Conservation (phyloP, 2,888 invertebrate species). For the Teinopalpus imperialis region DNA sequence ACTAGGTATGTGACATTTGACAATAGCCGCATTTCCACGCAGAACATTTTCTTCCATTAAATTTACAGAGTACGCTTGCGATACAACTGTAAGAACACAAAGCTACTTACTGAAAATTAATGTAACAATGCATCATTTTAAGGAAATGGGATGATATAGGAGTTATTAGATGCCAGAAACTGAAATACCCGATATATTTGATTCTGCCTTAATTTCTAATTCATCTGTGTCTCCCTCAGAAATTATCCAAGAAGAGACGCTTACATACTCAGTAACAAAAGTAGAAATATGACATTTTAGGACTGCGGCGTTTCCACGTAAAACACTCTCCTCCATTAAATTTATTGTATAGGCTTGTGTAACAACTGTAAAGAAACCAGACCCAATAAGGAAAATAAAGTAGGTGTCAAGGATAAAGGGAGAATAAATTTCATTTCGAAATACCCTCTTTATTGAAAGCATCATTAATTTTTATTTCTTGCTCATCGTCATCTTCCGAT, state of each 20-base stretch:
- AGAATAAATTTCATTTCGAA: slow-evolving; percentile 15
- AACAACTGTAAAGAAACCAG: slow-evolving; percentile 86
- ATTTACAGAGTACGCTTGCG: slow-evolving; percentile 93
- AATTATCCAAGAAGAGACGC: slow-evolving; percentile 93
- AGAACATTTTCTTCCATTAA: slow-evolving; percentile 96
- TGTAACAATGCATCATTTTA: slow-evolving; percentile 14
- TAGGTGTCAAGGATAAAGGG: slow-evolving; percentile 14
- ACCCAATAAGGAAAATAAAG: slow-evolving; percentile 21
- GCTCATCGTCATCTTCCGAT: slow-evolving; percentile 79
- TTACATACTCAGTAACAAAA: slow-evolving; percentile 95
- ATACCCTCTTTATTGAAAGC: slow-evolving; percentile 58
- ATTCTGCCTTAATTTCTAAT: slow-evolving; percentile 73
- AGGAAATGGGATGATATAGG: slow-evolving; percentile 28
- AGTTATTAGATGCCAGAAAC: slow-evolving; percentile 15
- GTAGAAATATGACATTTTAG: slow-evolving; percentile 96
- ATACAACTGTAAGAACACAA: slow-evolving; percentile 87
- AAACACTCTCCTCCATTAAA: slow-evolving; percentile 95
- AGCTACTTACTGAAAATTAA: no score
- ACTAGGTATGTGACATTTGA: slow-evolving; percentile 96
- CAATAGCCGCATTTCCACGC: slow-evolving; percentile 93
- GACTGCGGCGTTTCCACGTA: slow-evolving; percentile 94
- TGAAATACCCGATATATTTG: slow-evolving; percentile 64
- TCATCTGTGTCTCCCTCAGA: slow-evolving; percentile 82
- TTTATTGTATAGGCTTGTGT: slow-evolving; percentile 94
- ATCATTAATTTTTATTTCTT: slow-evolving; percentile 60